Evolutionary conservation across 1,140 invertebrate genomes (phyloP).

Genomic region (Cydia pomonella): DNA sequence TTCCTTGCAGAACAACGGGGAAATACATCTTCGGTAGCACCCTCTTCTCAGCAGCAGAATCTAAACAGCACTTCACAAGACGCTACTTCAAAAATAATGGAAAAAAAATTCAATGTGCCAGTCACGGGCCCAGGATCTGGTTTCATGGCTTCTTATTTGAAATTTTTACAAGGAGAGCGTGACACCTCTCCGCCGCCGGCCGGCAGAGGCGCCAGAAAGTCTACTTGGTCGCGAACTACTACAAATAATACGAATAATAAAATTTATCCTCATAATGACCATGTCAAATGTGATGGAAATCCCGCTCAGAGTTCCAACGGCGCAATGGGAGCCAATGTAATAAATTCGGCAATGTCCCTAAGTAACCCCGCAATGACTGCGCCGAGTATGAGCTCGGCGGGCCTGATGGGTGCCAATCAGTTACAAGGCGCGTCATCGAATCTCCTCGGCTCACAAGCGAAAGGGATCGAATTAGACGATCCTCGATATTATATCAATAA

Average conservation of each 20-base stretch:
- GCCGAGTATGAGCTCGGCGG: conserved; percentile 60
- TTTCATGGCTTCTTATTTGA: conserved; percentile 92
- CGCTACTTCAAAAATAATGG: conserved; percentile 76
- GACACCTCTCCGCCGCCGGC: conserved; percentile 88
- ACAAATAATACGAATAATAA: conserved; percentile 72
- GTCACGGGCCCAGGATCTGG: conserved; percentile 85
- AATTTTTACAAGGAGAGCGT: conserved; percentile 90
- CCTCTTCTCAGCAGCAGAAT: conserved; percentile 78
- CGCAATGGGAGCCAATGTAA: conserved; percentile 63
- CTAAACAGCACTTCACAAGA: conserved; percentile 76
- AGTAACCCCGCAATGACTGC: conserved; percentile 65
- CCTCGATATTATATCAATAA: conserved; percentile 88
- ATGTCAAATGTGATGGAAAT: conserved; percentile 64
- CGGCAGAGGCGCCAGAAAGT: conserved; percentile 83
- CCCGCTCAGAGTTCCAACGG: conserved; percentile 71
- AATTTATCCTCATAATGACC: conserved; percentile 64
- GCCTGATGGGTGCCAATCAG: conserved; percentile 63
- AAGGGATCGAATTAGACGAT: conserved; percentile 82
- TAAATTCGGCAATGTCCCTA: conserved; percentile 64
- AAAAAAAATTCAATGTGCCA: conserved; percentile 81
- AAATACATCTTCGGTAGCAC: conserved; percentile 80
- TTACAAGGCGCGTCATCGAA: conserved; percentile 61
- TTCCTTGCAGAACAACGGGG: conserved; percentile 85
- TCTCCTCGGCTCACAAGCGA: conserved; percentile 66
- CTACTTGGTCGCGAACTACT: conserved; percentile 83